These are phyloP conservation scores for Drosophila subpulchrella DNA, from an alignment of 1,140 invertebrate genomes.

Conservation along the genomic window DNA sequence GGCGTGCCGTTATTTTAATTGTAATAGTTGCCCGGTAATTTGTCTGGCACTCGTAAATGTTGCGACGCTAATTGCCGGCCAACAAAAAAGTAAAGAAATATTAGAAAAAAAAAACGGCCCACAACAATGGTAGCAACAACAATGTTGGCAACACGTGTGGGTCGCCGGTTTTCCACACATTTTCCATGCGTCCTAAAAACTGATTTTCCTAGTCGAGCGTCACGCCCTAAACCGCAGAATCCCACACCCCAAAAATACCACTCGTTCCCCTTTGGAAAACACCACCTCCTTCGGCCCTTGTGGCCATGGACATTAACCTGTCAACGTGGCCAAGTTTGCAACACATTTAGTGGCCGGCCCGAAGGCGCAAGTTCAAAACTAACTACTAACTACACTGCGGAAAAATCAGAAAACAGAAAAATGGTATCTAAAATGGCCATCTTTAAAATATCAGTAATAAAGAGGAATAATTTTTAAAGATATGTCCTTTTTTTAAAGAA, in stretches of 20 bases:
- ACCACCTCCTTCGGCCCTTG: constrained; percentile 4
- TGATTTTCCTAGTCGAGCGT: constrained; percentile 62
- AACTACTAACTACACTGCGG: constrained; percentile 6
- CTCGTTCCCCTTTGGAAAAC: constrained; percentile 3
- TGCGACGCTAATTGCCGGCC: constrained; percentile 73
- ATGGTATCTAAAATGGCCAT: too few species aligned
- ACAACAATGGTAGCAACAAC: constrained; percentile 41
- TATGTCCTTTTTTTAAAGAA: too few species aligned
- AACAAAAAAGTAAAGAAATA: constrained; percentile 23
- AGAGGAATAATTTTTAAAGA: too few species aligned
- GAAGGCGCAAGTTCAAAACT: constrained; percentile 36
- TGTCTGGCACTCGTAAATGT: constrained; percentile 80
- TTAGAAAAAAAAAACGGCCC: constrained; percentile 3
- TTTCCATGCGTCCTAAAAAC: constrained; percentile 44
- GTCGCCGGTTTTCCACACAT: constrained; percentile 30
- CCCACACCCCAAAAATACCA: constrained; percentile 22
- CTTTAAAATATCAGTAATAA: too few species aligned
- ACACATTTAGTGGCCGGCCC: constrained; percentile 69
- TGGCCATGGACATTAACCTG: constrained; percentile 69
- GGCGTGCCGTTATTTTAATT: constrained; percentile 82
- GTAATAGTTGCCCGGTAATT: constrained; percentile 80
- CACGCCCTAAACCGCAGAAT: constrained; percentile 59
- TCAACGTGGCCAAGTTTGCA: constrained; percentile 80
- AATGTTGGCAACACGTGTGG: constrained; percentile 46
- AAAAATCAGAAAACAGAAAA: neutral